phyloP scores from a whole-genome alignment of 2,797 vertebrate genomes.

The Catharus ustulatus region DNA sequence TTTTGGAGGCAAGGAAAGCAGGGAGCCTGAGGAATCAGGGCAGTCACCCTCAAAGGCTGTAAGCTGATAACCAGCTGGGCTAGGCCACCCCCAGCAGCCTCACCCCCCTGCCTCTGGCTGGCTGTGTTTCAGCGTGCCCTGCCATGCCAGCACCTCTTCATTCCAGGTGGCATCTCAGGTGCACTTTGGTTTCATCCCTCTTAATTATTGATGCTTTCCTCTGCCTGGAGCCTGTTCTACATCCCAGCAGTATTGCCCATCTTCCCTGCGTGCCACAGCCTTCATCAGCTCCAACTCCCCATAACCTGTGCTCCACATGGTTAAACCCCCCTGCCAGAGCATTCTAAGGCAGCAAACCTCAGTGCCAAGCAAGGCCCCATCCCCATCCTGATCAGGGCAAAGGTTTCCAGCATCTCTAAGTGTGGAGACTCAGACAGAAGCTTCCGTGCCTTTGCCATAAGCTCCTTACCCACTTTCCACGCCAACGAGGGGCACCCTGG shows the following conservation, averaged over 20 bases:
- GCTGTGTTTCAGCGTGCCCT: not conserved
- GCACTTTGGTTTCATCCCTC: conserved; percentile 6
- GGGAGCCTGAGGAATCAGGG: not conserved
- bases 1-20: not conserved
- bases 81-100: accelerated
- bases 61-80: not conserved
- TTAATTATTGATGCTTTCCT: conserved; percentile 34
- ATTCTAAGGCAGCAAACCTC: not conserved
- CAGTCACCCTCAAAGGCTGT: not conserved
- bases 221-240: accelerated
- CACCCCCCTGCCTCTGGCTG: not conserved
- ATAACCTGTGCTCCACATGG: accelerated
- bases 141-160: not conserved
- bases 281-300: not conserved
- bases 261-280: accelerated
- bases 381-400: not conserved
- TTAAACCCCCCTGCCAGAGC: accelerated
- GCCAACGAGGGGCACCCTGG: not conserved
- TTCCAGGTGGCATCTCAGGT: not conserved
- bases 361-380: not conserved
- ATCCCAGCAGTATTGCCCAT: accelerated
- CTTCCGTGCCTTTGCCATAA: not conserved
- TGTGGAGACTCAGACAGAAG: not conserved
- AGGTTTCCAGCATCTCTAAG: not conserved
- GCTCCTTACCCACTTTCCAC: not conserved